Base-by-base conservation (phyloP, 2,888 invertebrate genomes). In the Entomobrya multifasciata region DNA sequence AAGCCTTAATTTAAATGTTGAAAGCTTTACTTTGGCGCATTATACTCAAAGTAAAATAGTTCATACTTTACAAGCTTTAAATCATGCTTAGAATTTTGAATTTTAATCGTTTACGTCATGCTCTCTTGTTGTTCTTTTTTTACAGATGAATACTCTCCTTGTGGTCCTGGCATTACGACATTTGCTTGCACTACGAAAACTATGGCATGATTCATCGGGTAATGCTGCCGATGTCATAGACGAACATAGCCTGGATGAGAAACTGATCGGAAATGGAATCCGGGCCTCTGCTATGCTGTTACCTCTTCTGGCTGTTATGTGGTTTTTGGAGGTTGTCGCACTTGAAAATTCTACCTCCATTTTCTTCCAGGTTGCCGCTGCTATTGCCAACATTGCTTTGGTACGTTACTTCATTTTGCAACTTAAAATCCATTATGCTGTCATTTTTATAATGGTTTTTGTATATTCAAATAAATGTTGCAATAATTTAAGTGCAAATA, bases 261-360 rank as follows among this genome's bases (percentile, higher is more conserved):
- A 90, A 60, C 91, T 91, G 77, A 90, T 57, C 88, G 92, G 89
- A 89, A 91, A 85, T 77, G 90, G 91, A 44, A 91, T 91, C 77
- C 93, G 76, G 94, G 95, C 95, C 2, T 94, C 95, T 70, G 94
- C 95, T 60, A 94, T 95, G n/a, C 92, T 96, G 90, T 94, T 96
- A 91, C 95, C 95, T 17, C 94, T 95, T 89, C 95, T 95, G 91
- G 95, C 95, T 13, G 94, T 95, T 22, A 95, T 95, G 91, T 96
- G 96, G 96, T 95, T 95, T 90, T 94, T 95, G 92, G 95, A 95
- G 0, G 95, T 96, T 4, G 94, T 95, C 41, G 95, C 95, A 0
- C 93, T 96, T 55, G 95, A 96, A 92, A 95, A 95, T 91, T 94
- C 95, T 1, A 93, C 93, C 57, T 92, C 92, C 57, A 91, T 92